A percentile compares a stretch with the other conserved stretches of the same genome.
phyloP scores from a whole-genome alignment of 2,888 invertebrate genomes.

The Ctenicera cuprea region DNA sequence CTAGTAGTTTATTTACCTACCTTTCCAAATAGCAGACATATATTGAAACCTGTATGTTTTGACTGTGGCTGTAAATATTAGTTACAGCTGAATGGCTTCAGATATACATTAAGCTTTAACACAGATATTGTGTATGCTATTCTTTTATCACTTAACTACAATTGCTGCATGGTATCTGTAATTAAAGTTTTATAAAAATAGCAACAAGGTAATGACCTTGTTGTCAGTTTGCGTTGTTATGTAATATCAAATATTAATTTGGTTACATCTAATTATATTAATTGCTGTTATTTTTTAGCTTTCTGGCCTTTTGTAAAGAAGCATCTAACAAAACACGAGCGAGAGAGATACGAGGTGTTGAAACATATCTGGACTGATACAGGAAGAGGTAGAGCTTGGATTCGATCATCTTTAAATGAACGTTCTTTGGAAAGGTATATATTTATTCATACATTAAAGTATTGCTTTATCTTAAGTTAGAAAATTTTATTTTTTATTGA shows the following conservation, averaged over 20 bases:
- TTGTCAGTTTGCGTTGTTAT: not conserved
- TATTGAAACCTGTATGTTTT: too few species aligned
- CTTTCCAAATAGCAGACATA: too few species aligned
- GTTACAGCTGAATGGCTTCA: too few species aligned
- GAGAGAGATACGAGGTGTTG: conserved; percentile 87
- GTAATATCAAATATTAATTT: not conserved
- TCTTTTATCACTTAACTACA: too few species aligned
- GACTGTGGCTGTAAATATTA: too few species aligned
- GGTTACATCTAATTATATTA: not conserved
- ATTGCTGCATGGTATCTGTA: not conserved
- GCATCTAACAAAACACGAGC: conserved; percentile 91
- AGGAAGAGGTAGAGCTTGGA: conserved; percentile 91
- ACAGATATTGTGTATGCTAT: too few species aligned
- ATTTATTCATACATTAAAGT: conserved; percentile 55
- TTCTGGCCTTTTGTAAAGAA: conserved; percentile 88
- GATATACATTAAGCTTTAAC: too few species aligned
- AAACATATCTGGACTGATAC: conserved; percentile 82
- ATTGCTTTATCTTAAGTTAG: too few species aligned
- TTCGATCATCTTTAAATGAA: conserved; percentile 93
- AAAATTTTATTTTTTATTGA: too few species aligned
- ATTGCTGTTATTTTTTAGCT: conserved; percentile 67
- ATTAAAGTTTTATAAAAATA: conserved; percentile 14
- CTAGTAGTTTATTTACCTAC: too few species aligned
- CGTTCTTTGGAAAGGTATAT: conserved; percentile 85
- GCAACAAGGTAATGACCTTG: conserved; percentile 14